phyloP scores from a whole-genome alignment of 35 echinoderm and acorn worm species.

The Eucidaris tribuloides region DNA sequence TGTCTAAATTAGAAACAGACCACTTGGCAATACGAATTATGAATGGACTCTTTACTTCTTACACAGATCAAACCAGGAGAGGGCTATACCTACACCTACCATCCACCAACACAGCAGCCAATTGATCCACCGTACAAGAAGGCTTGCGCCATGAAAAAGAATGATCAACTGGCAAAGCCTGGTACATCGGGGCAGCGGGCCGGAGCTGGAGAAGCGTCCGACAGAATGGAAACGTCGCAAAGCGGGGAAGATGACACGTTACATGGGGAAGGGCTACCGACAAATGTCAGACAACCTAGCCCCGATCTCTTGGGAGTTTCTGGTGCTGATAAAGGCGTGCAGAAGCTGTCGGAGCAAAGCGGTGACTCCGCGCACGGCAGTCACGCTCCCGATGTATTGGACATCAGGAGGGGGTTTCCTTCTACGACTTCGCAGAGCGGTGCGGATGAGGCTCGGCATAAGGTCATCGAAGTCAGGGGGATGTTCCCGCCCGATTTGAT shows the following conservation, averaged over 20 bases:
- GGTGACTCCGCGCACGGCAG: neutral
- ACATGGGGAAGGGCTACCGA: too few relatives aligned
- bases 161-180: conserved; percentile 74
- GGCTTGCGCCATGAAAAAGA: conserved; percentile 79
- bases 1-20: neutral
- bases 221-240: too few relatives aligned
- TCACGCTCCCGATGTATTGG: neutral
- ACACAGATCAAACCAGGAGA: conserved; percentile 75
- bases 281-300: too few relatives aligned
- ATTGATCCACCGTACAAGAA: conserved; percentile 93
- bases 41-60: too few relatives aligned
- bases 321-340: neutral
- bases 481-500: conserved; percentile 21
- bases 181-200: neutral
- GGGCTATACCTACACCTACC: conserved; percentile 69
- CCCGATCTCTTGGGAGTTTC: conserved; percentile 21
- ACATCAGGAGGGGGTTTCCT: neutral
- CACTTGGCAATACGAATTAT: too few relatives aligned
- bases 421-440: neutral
- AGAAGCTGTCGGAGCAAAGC: neutral
- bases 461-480: neutral
- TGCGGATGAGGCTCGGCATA: conserved; percentile 11
- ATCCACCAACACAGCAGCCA: conserved; percentile 83
- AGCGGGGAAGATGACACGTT: too few relatives aligned
- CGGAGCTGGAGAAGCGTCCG: neutral